Evolutionary conservation across 2,888 invertebrate species (phyloP).

Genomic region (Phlogophora meticulosa): DNA sequence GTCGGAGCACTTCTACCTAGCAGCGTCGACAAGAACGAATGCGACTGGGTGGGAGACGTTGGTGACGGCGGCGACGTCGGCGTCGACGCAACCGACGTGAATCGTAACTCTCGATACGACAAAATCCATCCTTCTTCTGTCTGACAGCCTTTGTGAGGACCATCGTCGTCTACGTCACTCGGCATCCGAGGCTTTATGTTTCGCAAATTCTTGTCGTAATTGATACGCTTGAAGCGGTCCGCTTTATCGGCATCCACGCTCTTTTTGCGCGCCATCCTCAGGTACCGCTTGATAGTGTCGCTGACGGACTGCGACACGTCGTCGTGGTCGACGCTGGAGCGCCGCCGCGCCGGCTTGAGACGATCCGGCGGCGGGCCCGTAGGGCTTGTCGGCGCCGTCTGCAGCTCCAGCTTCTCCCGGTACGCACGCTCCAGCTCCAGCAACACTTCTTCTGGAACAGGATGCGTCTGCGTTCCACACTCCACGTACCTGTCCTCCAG

Average conservation of each 20-base stretch:
- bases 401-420: conserved; percentile 84
- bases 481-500: conserved; percentile 90
- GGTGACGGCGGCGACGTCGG: conserved; percentile 91
- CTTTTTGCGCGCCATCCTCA: conserved; percentile 97
- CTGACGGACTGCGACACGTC: conserved; percentile 97
- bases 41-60: conserved; percentile 86
- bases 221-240: conserved; percentile 96
- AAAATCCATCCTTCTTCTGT: conserved; percentile 95
- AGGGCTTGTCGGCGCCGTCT: conserved; percentile 83
- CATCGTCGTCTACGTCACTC: conserved; percentile 95
- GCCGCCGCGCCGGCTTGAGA: conserved; percentile 88
- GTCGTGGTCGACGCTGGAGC: conserved; percentile 95
- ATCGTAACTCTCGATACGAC: conserved; percentile 83
- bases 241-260: conserved; percentile 95
- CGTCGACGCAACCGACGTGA: conserved; percentile 82
- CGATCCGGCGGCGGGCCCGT: conserved; percentile 84
- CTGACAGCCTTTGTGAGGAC: conserved; percentile 94
- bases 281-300: conserved; percentile 96
- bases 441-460: conserved; percentile 91
- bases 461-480: conserved; percentile 92
- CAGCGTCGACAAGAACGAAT: conserved; percentile 84
- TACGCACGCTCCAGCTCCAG: conserved; percentile 87
- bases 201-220: conserved; percentile 96
- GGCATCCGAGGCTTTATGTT: conserved; percentile 95
- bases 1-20: conserved; percentile 82